Conservation (phyloP, 2,113 vertebrate species). For the Pogonocichla stellata region DNA sequence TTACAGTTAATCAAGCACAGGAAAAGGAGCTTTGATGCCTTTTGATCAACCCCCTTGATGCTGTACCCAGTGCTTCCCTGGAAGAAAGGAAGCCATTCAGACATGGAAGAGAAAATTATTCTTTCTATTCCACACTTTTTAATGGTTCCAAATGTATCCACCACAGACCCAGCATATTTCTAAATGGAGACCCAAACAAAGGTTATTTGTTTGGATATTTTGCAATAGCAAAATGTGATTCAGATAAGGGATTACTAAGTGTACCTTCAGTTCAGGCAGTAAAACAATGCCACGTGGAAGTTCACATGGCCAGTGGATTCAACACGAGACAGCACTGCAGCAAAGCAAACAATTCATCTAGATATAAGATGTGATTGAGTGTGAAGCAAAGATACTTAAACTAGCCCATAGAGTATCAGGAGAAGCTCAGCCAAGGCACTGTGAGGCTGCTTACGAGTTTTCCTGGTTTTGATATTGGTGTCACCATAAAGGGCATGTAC, state of each 20-base stretch:
- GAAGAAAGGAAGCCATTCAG: background rate
- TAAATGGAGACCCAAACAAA: background rate
- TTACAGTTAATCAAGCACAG: background rate
- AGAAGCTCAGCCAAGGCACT: background rate
- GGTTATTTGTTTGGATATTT: slow-evolving; percentile 17
- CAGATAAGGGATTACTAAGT: background rate
- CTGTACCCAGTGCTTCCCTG: background rate
- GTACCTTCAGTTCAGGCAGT: background rate
- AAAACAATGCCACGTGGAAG: background rate
- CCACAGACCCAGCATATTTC: background rate
- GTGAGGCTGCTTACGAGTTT: background rate
- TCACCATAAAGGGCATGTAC: fast-evolving
- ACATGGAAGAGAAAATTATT: background rate
- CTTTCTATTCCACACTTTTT: background rate
- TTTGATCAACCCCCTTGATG: background rate
- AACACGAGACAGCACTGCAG: background rate
- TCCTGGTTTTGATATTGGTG: background rate
- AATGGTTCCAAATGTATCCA: background rate
- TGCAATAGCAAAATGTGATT: slow-evolving; percentile 2
- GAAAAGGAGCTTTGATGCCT: background rate
- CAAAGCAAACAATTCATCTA: background rate
- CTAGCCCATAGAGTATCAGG: background rate
- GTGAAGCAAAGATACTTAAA: background rate
- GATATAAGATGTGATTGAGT: background rate
- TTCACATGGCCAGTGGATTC: background rate